phyloP scores from a whole-genome alignment of 2,797 vertebrate genomes.

The Cossypha polioptera region DNA sequence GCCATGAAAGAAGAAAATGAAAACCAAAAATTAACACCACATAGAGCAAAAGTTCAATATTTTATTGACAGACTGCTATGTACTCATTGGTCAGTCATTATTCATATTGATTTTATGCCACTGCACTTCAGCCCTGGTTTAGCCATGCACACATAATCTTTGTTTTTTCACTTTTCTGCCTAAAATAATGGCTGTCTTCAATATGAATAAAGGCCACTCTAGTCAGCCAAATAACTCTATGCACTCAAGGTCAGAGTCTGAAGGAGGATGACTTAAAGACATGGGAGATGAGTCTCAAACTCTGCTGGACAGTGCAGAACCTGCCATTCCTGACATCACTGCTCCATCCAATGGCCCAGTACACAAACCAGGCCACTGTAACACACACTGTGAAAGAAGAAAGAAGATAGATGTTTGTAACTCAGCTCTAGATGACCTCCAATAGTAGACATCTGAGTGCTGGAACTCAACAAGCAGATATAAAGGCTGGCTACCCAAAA shows the following conservation, averaged over 20 bases:
- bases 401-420: background rate
- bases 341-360: rapidly evolving
- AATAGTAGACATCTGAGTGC: background rate
- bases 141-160: background rate
- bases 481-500: background rate
- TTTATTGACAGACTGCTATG: background rate
- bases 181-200: background rate
- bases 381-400: background rate
- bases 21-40: background rate
- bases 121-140: background rate
- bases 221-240: background rate
- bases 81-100: background rate
- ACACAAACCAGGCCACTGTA: background rate
- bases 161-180: background rate
- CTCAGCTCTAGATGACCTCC: background rate
- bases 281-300: rapidly evolving
- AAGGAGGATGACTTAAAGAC: background rate
- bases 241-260: background rate
- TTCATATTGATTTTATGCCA: background rate
- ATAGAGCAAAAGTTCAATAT: background rate
- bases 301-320: background rate
- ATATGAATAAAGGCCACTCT: background rate
- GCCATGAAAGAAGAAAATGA: background rate
- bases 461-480: background rate
- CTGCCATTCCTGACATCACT: background rate